Percentiles rank a stretch among this genome's conserved stretches.
Evolutionary conservation across 2,888 invertebrate species (phyloP).

Genomic region (Mongoloraphidia duomilia): DNA sequence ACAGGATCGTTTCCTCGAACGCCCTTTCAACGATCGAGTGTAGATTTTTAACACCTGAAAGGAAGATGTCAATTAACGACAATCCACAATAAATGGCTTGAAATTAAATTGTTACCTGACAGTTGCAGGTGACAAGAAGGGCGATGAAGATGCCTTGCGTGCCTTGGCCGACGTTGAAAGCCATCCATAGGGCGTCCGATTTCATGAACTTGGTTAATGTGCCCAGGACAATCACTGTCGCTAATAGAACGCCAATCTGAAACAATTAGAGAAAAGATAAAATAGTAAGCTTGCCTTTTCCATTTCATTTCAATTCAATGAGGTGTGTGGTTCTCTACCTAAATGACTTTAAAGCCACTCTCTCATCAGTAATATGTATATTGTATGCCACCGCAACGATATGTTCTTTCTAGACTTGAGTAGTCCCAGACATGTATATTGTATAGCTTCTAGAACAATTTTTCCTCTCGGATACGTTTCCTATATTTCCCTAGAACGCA

Average conservation of each 20-base stretch:
- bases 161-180: constrained; percentile 33
- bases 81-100: not conserved
- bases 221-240: constrained; percentile 26
- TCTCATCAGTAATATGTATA: too few relatives aligned
- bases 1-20: constrained; percentile 12
- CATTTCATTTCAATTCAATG: too few relatives aligned
- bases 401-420: too few relatives aligned
- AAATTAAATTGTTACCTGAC: constrained; percentile 24
- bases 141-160: constrained; percentile 46
- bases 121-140: constrained; percentile 47
- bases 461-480: too few relatives aligned
- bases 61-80: not conserved
- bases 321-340: too few relatives aligned
- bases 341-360: too few relatives aligned
- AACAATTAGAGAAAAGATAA: constrained; percentile 13
- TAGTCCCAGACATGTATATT: too few relatives aligned
- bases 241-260: constrained; percentile 29
- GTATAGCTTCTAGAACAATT: too few relatives aligned
- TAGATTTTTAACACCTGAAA: constrained; percentile 27
- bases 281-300: too few relatives aligned
- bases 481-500: too few relatives aligned
- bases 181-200: constrained; percentile 29
- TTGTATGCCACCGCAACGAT: too few relatives aligned
- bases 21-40: constrained; percentile 17
- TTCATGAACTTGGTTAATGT: constrained; percentile 27